phyloP scores from a whole-genome alignment of 2,113 vertebrate species.

The Trogon melanurus region DNA sequence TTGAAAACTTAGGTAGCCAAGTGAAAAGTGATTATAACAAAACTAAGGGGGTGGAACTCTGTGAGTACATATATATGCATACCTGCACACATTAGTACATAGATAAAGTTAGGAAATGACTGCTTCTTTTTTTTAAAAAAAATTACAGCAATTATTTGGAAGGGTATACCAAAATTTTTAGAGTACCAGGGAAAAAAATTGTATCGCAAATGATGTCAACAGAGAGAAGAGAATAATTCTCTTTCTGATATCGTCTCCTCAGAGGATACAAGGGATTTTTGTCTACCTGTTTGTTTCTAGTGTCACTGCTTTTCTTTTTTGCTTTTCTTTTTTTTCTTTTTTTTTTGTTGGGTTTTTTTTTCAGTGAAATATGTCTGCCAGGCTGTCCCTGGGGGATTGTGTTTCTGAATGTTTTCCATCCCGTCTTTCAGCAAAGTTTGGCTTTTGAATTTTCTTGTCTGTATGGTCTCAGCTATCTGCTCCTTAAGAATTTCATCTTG shows the following conservation, averaged over 20 bases:
- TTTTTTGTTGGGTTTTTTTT: background rate
- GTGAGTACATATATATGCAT: background rate
- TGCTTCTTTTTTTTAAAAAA: background rate
- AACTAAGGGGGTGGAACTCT: background rate
- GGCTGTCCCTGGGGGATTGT: background rate
- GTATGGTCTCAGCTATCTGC: background rate
- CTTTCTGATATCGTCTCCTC: background rate
- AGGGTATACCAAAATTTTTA: background rate
- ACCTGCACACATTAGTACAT: background rate
- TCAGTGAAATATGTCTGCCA: background rate
- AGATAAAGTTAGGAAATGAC: background rate
- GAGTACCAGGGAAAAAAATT: background rate
- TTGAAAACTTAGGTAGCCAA: background rate
- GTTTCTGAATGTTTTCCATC: background rate
- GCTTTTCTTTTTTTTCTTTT: no score
- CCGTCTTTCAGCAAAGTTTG: background rate
- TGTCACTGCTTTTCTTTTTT: accelerated
- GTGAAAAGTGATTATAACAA: background rate
- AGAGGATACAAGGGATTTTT: background rate
- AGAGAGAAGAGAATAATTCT: background rate
- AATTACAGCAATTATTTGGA: background rate
- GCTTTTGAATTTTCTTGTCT: background rate
- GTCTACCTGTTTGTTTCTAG: background rate
- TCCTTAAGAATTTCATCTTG: background rate
- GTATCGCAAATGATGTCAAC: accelerated